Base-by-base conservation (phyloP, 23 tunicate species). In the Trididemnum clinides region DNA sequence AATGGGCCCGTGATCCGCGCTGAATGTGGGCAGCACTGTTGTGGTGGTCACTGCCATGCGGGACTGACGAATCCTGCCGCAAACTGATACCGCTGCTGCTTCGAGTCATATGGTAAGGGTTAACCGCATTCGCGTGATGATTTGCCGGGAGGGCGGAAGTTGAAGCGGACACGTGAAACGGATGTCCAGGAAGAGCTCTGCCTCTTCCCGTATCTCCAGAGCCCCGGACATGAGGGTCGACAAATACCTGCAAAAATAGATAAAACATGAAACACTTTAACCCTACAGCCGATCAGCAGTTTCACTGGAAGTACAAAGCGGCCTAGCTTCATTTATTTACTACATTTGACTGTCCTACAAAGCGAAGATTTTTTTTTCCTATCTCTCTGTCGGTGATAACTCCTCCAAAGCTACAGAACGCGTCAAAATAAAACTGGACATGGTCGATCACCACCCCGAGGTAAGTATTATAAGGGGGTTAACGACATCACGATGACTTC, bases 31-130 rank as follows among this genome's bases (percentile, higher is more conserved):
- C 84, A 28, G 33, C 28, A 28, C 49, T 34, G 26, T 34, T 28
- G 15, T 33, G 57, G 2, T 83, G 84, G 18, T 79, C 76, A 18
- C 39, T 39, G 1, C 29, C 4, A 26, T 63, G 34, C n/a, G 85
- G n/a, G 30, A 49, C 32, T 2, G 57, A 33, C 27, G 77, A 38
- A 10, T 39, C 70, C 4, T 75, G 84, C 39, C 92, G 65, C 7
- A 92, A 71, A 39, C 80, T 92, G 72, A 81, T 88, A 0, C 98
- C 98, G 57, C 98, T 94, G 77, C 88, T 89, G 80, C 98, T 94
- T 15, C 98, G 84, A 25, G 98, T 86, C 62, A 94, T 81, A 23
- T 84, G 78, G 19, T 37, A 5, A 3, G 20, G 57, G 28, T 18
- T n/a, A 10, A 2, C 31, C 34, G 66, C 39, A 0, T 64, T 7